phyloP scores from a whole-genome alignment of 2,888 invertebrate genomes.

The Bellardia bayeri region DNA sequence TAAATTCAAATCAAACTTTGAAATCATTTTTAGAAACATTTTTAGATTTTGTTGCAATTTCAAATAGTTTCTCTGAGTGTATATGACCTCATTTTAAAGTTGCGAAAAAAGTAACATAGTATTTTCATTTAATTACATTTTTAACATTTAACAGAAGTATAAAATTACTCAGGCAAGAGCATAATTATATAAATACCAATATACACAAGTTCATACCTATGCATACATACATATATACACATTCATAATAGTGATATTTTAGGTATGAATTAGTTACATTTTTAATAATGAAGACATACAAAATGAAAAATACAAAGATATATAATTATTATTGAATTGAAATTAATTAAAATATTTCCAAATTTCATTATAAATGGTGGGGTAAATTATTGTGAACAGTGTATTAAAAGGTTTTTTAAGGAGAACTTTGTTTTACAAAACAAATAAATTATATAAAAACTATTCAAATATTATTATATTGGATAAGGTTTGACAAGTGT shows the following conservation, averaged over 20 bases:
- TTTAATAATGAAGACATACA: background rate
- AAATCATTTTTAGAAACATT: no score
- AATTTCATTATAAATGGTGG: no score
- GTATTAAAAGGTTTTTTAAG: no score
- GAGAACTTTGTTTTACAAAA: no score
- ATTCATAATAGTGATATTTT: background rate
- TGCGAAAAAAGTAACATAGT: slow-evolving; percentile 7
- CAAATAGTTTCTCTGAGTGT: slow-evolving; percentile 28
- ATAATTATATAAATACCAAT: slow-evolving; percentile 55
- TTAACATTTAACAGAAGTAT: slow-evolving; percentile 60
- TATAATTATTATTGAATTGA: no score
- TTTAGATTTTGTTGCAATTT: background rate
- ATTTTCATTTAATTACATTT: slow-evolving; percentile 71
- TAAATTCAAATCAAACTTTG: no score
- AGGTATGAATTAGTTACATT: slow-evolving; percentile 5
- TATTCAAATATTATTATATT: no score
- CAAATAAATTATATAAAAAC: no score
- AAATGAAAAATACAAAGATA: no score
- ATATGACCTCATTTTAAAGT: slow-evolving; percentile 64
- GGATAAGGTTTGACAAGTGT: no score
- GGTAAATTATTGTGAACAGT: no score
- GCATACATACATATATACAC: background rate
- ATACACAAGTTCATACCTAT: background rate
- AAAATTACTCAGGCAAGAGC: slow-evolving; percentile 57
- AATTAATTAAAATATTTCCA: background rate